phyloP scores from a whole-genome alignment of 2,797 vertebrate species.

The Pogonophryne albipinna region DNA sequence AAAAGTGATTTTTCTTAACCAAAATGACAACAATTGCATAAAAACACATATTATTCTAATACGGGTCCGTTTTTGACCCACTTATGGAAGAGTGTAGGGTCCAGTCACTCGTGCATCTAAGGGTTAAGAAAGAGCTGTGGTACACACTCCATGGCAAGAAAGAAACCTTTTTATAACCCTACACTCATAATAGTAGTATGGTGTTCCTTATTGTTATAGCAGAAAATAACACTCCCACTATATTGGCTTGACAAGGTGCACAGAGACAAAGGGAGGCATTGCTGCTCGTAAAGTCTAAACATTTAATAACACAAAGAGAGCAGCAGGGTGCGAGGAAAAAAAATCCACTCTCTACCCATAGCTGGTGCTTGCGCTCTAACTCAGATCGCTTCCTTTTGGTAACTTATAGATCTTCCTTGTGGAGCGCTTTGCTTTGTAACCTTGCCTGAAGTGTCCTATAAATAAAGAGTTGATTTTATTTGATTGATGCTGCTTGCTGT shows the following conservation, averaged over 20 bases:
- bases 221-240: not conserved
- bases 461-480: not conserved
- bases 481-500: not conserved
- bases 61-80: no score
- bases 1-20: no score
- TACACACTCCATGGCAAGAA: no score
- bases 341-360: not conserved
- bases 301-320: conserved; percentile 8
- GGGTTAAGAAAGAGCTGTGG: no score
- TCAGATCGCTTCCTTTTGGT: not conserved
- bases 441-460: not conserved
- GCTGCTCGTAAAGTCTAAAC: not conserved
- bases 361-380: not conserved
- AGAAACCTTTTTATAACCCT: no score
- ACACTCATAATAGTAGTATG: not conserved
- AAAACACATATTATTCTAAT: no score
- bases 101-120: no score
- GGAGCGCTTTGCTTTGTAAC: conserved; percentile 5
- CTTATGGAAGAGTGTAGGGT: no score
- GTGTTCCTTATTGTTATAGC: not conserved
- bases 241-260: conserved; percentile 1
- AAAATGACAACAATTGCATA: no score
- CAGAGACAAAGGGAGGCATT: conserved; percentile 1
- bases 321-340: not conserved
- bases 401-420: not conserved